Evolutionary conservation across 2,113 vertebrate genomes (phyloP), one percentile per base, ranked within the genome.

Genomic region (Notarius quadriscutis): DNA sequence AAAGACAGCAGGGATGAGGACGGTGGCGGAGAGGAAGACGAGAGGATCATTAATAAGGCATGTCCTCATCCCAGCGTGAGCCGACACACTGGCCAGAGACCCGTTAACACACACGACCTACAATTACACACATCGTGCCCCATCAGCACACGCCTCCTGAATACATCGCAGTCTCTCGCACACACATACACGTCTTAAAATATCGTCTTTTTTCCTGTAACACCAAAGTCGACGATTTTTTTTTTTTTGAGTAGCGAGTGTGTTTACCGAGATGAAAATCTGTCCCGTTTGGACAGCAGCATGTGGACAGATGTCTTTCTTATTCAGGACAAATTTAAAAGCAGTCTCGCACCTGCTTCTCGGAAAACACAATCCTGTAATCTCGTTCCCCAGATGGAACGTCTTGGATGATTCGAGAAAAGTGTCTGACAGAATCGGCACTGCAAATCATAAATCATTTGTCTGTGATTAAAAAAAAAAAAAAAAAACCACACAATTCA

Each of bases 11-110:
- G 83, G 87, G 78, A 62, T 20, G 50, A 53, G 58, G 57, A 75
- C 7, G 25, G 67, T 62, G 51, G 51, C 1, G 41, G 27, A 74
- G 30, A 53, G 60, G 34, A 51, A 55, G 27, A 55, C n/a, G 81
- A 34, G 63, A 84, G 27, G 53, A 79, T 83, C 81, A 83, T 83
- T 83, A 83, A 83, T 83, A 83, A 65, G 60, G n/a, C 81, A 65
- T 51, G 41, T 83, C 81, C 51, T 83, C 81, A 63, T 83, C 81
- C 1, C 81, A 50, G 60, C 60, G 81, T 83, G 81, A 83, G 41
- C 3, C 81, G 34, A 83, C 10, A 51, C 41, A 17, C 58, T 3
- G 81, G 22, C 81, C 81, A 65, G 81, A 83, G 81, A 83, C 22
- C 60, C 60, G 60, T 83, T 83, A 65, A 83, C 81, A 15, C 60